phyloP scores from a whole-genome alignment of 2,888 invertebrate species.

The Cataglyphis rosenhaueri region DNA sequence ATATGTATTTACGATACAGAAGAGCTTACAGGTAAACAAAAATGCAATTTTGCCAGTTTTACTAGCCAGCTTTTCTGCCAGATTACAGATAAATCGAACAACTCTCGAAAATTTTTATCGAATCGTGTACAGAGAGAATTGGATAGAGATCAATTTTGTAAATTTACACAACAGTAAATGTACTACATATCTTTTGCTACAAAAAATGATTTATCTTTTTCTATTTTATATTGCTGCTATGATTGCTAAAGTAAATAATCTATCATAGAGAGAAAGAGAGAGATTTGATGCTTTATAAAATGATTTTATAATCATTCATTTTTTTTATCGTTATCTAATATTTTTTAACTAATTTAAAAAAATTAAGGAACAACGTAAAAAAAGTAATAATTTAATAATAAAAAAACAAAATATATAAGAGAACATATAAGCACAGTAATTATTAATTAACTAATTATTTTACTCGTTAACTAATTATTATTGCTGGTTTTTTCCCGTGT shows the following conservation, averaged over 20 bases:
- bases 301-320: neutral
- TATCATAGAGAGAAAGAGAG: neutral
- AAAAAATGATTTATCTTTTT: neutral
- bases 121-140: slow-evolving; percentile 13
- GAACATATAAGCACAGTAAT: neutral
- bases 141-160: slow-evolving; percentile 21
- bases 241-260: neutral
- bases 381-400: neutral
- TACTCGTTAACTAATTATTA: neutral
- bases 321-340: neutral
- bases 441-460: neutral
- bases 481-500: too few relatives aligned
- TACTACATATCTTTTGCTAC: neutral
- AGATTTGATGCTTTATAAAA: neutral
- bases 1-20: slow-evolving; percentile 12
- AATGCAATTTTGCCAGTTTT: slow-evolving; percentile 30
- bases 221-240: neutral
- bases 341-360: neutral
- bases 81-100: slow-evolving; percentile 42
- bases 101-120: slow-evolving; percentile 23
- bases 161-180: slow-evolving; percentile 29
- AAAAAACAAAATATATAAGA: neutral
- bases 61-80: slow-evolving; percentile 18
- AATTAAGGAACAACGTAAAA: neutral
- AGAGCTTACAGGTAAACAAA: slow-evolving; percentile 18